Evolutionary conservation across 2,113 vertebrate genomes (phyloP), one percentile per base, ranked within the genome.

Genomic region (Himantopus leucocephalus): DNA sequence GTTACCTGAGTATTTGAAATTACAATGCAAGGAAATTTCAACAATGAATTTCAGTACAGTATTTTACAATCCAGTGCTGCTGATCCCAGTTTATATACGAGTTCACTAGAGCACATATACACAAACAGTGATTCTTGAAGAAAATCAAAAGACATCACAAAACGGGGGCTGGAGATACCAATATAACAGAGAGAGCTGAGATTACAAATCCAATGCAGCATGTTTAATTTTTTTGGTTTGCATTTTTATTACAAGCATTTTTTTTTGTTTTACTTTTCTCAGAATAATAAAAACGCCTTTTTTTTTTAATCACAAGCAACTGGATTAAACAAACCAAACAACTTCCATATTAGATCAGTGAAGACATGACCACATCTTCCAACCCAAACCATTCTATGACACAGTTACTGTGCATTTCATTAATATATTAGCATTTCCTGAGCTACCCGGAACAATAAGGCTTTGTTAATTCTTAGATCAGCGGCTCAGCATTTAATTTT

Each of bases 1-100:
- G 94, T 98, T 98, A 98, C 97, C 97, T 97, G 97, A 98, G 97
- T 95, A 97, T 97, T 91, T 95, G 85, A 97, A 98, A 95, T 97
- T 96, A 98, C 96, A 98, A 94, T 95, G 80, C 94, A 97, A 97
- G 96, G 94, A 97, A 96, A 96, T 96, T 72, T 96, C 34, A 43
- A 97, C 93, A 97, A 97, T 88, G 91, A 96, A 96, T 96, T 96
- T 95, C 91, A 97, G 88, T 97, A 97, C 76, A 97, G 80, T 97
- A 96, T 97, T 95, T 95, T 94, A 98, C 96, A 98, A 97, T 97
- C 96, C 96, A 98, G 97, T 97, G 97, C 97, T 96, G 96, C 96
- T 93, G 90, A 94, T 97, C 76, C 93, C 91, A 87, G 53, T 96
- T 96, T 37, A 50, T 63, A 60, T 14, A 96, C 0, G 82, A 96